Percentiles rank a stretch among this genome's conserved stretches.
These are phyloP conservation scores for Tyto alba DNA, from an alignment of 2,113 vertebrate species.

Conservation along the genomic window DNA sequence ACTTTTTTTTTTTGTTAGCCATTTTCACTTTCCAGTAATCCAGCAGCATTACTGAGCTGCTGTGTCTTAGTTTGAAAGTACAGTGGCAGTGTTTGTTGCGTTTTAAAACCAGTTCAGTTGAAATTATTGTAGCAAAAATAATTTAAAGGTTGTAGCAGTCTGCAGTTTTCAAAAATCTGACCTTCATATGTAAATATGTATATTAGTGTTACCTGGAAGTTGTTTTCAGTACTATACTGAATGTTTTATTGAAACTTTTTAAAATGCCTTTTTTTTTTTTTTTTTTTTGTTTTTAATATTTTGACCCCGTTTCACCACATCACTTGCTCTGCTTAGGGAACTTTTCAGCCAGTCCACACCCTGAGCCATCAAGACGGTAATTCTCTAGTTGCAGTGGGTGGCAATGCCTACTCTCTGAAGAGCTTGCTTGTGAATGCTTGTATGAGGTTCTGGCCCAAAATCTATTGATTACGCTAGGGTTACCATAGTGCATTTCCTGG, in stretches of 20 bases:
- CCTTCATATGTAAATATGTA: background rate
- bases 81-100: background rate
- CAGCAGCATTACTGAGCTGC: background rate
- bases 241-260: background rate
- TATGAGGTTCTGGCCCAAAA: slow-evolving; percentile 56
- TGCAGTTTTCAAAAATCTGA: background rate
- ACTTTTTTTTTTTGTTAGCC: background rate
- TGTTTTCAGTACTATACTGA: background rate
- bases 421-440: slow-evolving; percentile 45
- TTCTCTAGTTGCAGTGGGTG: slow-evolving; percentile 18
- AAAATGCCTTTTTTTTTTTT: background rate
- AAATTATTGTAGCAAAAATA: background rate
- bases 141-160: background rate
- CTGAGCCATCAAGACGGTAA: slow-evolving; percentile 15
- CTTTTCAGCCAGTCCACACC: slow-evolving; percentile 25
- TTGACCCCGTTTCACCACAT: background rate
- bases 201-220: background rate
- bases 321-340: slow-evolving; percentile 31
- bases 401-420: slow-evolving; percentile 28
- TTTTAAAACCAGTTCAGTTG: background rate
- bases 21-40: background rate
- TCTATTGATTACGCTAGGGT: background rate
- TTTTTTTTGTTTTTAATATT: background rate
- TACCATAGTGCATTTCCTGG: background rate
- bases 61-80: background rate